phyloP scores from a whole-genome alignment of 2,888 invertebrate species.

The Diogma glabrata region DNA sequence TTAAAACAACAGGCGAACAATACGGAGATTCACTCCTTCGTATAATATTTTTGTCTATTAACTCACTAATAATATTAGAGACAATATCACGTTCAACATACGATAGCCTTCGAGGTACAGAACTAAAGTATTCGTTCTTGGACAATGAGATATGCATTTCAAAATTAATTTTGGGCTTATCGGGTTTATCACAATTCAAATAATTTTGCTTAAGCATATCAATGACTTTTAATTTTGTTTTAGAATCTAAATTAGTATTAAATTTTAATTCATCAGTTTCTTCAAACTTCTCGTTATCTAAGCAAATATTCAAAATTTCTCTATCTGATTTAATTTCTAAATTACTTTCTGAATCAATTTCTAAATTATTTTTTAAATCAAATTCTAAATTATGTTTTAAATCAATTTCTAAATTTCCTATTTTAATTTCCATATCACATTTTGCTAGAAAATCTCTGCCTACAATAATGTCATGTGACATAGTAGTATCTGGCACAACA shows the following conservation, averaged over 20 bases:
- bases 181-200: background rate
- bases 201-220: no score
- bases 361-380: no score
- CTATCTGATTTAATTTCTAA: background rate
- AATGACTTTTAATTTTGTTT: no score
- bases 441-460: background rate
- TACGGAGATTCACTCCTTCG: slow-evolving; percentile 17
- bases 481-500: background rate
- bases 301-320: background rate
- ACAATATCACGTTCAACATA: slow-evolving; percentile 13
- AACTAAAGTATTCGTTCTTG: slow-evolving; percentile 13
- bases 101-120: slow-evolving; percentile 13
- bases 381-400: no score
- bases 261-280: background rate
- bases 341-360: background rate
- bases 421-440: background rate
- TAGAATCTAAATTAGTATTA: background rate
- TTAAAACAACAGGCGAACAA: slow-evolving; percentile 18
- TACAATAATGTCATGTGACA: background rate
- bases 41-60: slow-evolving; percentile 15
- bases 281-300: background rate
- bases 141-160: no score
- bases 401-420: background rate
- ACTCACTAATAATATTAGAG: slow-evolving; percentile 14
- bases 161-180: background rate